A percentile compares a stretch with the other conserved stretches of the same genome.
Conservation (phyloP, 2,888 invertebrate species). For the Acanthosepion esculentum region DNA sequence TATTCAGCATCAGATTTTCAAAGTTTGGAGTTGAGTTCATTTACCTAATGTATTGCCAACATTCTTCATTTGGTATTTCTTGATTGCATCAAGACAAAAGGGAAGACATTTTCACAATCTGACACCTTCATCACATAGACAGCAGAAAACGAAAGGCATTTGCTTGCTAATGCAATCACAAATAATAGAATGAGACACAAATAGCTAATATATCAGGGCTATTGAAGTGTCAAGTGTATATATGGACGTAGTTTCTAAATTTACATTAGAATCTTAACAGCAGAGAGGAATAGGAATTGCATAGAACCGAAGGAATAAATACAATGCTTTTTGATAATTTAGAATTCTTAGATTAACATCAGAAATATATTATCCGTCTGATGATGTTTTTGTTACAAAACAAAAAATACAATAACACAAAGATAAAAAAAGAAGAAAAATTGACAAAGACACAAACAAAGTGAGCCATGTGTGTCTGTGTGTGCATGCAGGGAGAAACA, state of each 20-base stretch:
- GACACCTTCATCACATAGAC: neutral
- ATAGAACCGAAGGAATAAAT: neutral
- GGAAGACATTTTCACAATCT: neutral
- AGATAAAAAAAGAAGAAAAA: neutral
- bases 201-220: conserved; percentile 23
- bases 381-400: neutral
- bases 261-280: neutral
- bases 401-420: neutral
- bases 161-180: neutral
- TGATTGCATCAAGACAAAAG: neutral
- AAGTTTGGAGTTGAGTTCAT: conserved; percentile 33
- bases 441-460: neutral
- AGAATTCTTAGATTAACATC: neutral
- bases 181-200: conserved; percentile 22
- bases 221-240: conserved; percentile 12
- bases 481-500: neutral
- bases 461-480: too few species aligned
- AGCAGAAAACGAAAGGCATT: neutral
- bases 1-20: neutral
- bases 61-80: conserved; percentile 33
- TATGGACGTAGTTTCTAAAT: neutral
- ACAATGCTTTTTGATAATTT: neutral
- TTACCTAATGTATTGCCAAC: neutral
- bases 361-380: neutral
- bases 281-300: neutral